phyloP scores from a whole-genome alignment of 2,113 vertebrate genomes.

The Glareola pratincola region DNA sequence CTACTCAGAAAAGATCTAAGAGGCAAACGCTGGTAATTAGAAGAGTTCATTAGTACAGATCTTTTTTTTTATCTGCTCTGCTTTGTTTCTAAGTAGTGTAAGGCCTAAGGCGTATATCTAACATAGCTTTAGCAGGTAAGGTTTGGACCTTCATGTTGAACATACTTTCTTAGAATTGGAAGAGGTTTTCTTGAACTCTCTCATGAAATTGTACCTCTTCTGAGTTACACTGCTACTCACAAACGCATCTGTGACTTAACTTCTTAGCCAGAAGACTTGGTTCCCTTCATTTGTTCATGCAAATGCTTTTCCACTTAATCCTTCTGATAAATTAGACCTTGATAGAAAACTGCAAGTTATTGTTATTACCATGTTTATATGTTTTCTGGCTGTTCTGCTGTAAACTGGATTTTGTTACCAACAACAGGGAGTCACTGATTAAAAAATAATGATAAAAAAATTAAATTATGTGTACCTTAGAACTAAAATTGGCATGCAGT shows the following conservation, averaged over 20 bases:
- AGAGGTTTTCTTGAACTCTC: neutral
- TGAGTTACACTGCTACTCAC: neutral
- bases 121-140: neutral
- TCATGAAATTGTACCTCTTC: neutral
- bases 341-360: neutral
- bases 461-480: neutral
- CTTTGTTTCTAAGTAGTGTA: neutral
- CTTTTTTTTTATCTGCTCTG: neutral
- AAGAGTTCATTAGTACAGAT: neutral
- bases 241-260: neutral
- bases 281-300: neutral
- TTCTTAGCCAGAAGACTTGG: neutral
- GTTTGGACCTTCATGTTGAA: neutral
- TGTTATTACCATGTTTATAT: rapidly evolving
- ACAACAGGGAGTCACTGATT: neutral
- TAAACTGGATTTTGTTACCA: neutral
- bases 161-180: neutral
- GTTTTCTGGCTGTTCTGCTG: neutral
- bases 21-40: neutral
- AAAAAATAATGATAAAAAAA: neutral
- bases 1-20: neutral
- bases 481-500: neutral
- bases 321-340: neutral
- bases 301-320: neutral
- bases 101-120: neutral